Percentiles rank a stretch among this genome's conserved stretches.
Evolutionary conservation across 1,140 invertebrate species (phyloP).

Genomic region (Tetranychus cinnabarinus): DNA sequence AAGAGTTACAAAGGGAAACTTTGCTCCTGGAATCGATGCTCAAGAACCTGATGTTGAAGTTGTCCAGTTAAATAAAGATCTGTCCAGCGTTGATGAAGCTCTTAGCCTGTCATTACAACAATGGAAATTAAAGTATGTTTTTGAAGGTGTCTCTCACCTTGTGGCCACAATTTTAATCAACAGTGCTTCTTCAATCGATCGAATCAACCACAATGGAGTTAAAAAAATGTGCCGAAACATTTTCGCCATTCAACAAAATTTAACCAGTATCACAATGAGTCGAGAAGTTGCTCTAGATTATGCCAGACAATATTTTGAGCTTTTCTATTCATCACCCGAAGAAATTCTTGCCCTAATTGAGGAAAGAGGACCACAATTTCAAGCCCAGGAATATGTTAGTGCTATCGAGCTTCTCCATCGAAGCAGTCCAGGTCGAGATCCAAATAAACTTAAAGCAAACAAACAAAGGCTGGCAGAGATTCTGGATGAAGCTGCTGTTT

Average conservation of each 20-base stretch:
- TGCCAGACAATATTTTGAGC: conserved; percentile 64
- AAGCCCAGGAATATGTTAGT: conserved; percentile 60
- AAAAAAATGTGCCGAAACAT: conserved; percentile 64
- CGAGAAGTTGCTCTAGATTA: conserved; percentile 62
- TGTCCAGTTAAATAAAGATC: conserved; percentile 47
- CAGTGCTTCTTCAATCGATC: conserved; percentile 47
- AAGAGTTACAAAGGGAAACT: conserved; percentile 24
- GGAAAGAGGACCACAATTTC: conserved; percentile 56
- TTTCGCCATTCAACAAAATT: conserved; percentile 56
- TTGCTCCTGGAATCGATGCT: conserved; percentile 23
- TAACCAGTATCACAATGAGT: conserved; percentile 57
- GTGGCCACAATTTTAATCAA: conserved; percentile 62
- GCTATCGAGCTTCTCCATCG: conserved; percentile 44
- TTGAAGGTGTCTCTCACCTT: conserved; percentile 71
- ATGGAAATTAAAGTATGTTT: conserved; percentile 71
- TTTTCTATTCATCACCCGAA: conserved; percentile 60
- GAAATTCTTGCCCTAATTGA: conserved; percentile 56
- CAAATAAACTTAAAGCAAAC: conserved; percentile 24
- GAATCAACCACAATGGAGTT: conserved; percentile 51
- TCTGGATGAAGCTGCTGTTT: conserved; percentile 36
- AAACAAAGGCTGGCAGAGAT: conserved; percentile 37
- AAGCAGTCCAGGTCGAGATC: conserved; percentile 26
- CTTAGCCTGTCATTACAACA: conserved; percentile 43
- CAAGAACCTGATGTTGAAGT: conserved; percentile 58
- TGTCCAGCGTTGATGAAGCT: conserved; percentile 51